These are phyloP conservation scores for Atrina japonica DNA, from an alignment of 2,888 invertebrate species.

Conservation along the genomic window DNA sequence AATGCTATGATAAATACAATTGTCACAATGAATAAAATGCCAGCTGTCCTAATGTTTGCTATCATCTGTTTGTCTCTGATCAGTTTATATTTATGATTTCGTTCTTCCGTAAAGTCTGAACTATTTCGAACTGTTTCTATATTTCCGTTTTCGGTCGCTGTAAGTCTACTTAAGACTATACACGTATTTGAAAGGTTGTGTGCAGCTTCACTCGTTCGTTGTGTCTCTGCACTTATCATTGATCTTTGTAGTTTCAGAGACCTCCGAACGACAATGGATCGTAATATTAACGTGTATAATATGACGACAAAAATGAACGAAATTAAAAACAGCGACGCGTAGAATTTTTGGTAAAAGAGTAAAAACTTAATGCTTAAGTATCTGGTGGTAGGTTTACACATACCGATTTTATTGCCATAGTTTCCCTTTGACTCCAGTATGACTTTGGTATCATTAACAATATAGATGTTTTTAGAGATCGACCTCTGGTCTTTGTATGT, in stretches of 20 bases:
- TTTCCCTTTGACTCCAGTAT: neutral
- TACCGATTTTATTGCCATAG: constrained; percentile 39
- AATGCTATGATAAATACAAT: constrained; percentile 78
- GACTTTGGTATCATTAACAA: neutral
- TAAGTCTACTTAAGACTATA: constrained; percentile 25
- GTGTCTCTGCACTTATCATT: neutral
- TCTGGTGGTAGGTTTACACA: constrained; percentile 52
- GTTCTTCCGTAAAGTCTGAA: neutral
- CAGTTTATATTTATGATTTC: constrained; percentile 24
- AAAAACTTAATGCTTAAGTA: constrained; percentile 46
- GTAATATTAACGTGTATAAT: constrained; percentile 55
- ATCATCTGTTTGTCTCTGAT: constrained; percentile 54
- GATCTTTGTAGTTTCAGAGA: constrained; percentile 43
- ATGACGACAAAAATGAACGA: constrained; percentile 52
- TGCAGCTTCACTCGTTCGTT: constrained; percentile 14
- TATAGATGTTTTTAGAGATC: neutral
- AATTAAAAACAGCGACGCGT: constrained; percentile 56
- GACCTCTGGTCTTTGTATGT: neutral
- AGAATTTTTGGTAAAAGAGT: constrained; percentile 54
- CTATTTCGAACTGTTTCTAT: neutral
- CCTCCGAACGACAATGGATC: constrained; percentile 50
- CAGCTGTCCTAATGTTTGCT: constrained; percentile 79
- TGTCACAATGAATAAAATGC: constrained; percentile 79
- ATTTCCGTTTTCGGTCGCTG: constrained; percentile 24
- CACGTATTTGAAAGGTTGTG: constrained; percentile 25